These are phyloP conservation scores for Metalampra italica DNA, from an alignment of 2,888 invertebrate species.

Conservation along the genomic window DNA sequence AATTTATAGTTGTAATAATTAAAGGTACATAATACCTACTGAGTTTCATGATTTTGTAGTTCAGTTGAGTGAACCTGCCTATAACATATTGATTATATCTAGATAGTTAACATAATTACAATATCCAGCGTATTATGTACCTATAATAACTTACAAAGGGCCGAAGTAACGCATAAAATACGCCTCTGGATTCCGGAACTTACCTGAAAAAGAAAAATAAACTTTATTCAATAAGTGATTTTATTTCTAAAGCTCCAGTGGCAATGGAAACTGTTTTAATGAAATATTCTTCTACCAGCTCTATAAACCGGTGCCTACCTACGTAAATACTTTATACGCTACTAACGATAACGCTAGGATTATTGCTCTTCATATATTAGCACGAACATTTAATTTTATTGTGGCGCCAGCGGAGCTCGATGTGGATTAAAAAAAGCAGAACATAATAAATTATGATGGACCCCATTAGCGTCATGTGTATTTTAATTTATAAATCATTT, in stretches of 20 bases:
- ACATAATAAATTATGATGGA: constrained; percentile 18
- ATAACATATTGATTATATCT: too few relatives aligned
- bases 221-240: neutral
- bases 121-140: too few relatives aligned
- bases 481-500: constrained; percentile 18
- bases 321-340: neutral
- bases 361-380: neutral
- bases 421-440: constrained; percentile 6
- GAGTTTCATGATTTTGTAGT: too few relatives aligned
- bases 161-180: too few relatives aligned
- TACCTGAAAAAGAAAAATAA: constrained; percentile 38
- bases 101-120: too few relatives aligned
- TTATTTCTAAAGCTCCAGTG: neutral
- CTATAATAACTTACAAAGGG: too few relatives aligned
- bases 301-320: too few relatives aligned
- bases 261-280: too few relatives aligned
- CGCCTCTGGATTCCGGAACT: constrained; percentile 17
- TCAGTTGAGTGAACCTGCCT: too few relatives aligned
- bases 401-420: constrained; percentile 12
- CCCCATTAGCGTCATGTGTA: constrained; percentile 17
- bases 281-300: too few relatives aligned
- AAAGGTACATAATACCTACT: too few relatives aligned
- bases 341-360: neutral
- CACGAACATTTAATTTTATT: constrained; percentile 5
- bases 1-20: too few relatives aligned